A percentile compares a stretch with the other conserved stretches of the same genome.
These are phyloP conservation scores for Chorisops tibialis DNA, from an alignment of 2,888 invertebrate genomes.

Conservation along the genomic window DNA sequence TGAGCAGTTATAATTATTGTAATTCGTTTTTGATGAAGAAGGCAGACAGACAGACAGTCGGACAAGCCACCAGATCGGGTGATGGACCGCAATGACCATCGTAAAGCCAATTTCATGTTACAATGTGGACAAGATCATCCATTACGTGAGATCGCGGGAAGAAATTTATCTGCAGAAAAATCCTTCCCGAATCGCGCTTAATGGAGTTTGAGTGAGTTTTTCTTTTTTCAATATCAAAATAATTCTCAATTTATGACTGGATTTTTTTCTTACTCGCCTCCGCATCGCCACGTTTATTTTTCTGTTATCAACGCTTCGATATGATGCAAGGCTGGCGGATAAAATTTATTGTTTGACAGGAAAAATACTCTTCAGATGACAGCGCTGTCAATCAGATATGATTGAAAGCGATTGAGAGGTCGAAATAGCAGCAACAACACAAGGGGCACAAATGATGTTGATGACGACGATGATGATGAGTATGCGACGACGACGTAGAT, in stretches of 20 bases:
- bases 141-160: slow-evolving; percentile 21
- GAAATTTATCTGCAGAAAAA: not conserved
- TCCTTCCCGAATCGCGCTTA: not conserved
- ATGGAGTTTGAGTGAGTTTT: not conserved
- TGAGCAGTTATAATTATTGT: not conserved
- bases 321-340: slow-evolving; percentile 6
- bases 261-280: not conserved
- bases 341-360: slow-evolving; percentile 29
- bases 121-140: slow-evolving; percentile 29
- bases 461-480: not conserved
- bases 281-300: not conserved
- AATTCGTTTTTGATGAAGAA: slow-evolving; percentile 14
- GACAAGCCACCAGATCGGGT: not conserved
- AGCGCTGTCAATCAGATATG: slow-evolving; percentile 33
- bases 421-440: slow-evolving; percentile 11
- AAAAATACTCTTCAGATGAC: slow-evolving; percentile 33
- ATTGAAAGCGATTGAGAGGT: slow-evolving; percentile 34
- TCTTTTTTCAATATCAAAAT: not conserved
- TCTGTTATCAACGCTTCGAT: not conserved
- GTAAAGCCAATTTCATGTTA: slow-evolving; percentile 33
- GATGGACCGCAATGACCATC: slow-evolving; percentile 11
- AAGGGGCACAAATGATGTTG: not conserved
- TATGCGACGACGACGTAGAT: not conserved
- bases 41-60: slow-evolving; percentile 14
- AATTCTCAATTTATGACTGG: not conserved